phyloP scores from a whole-genome alignment of 2,888 invertebrate genomes.

The Saturnia japonica region DNA sequence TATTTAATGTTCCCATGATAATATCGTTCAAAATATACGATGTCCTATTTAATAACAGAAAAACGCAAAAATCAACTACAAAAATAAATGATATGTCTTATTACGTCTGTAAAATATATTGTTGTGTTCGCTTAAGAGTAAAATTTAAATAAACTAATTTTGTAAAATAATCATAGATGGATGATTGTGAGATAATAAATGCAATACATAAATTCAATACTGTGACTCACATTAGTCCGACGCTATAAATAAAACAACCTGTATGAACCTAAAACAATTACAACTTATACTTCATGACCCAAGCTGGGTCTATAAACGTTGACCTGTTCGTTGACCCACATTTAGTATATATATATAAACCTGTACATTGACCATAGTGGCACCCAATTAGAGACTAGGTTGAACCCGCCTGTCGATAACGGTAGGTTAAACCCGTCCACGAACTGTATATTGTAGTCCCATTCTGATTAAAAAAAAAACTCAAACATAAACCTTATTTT shows the following conservation, averaged over 20 bases:
- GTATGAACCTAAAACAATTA: background rate
- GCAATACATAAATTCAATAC: background rate
- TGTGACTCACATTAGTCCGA: background rate
- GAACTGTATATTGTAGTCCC: background rate
- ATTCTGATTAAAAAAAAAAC: background rate
- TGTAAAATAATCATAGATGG: no score
- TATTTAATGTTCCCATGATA: no score
- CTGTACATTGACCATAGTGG: constrained; percentile 22
- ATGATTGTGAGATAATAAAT: no score
- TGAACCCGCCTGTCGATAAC: constrained; percentile 35
- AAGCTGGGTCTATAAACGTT: background rate
- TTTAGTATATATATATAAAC: background rate
- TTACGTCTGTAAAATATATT: background rate
- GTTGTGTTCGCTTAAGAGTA: background rate
- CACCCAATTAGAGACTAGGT: constrained; percentile 41
- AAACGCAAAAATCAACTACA: no score
- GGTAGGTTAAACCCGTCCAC: constrained; percentile 35
- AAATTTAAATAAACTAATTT: background rate
- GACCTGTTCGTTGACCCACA: background rate
- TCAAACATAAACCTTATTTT: background rate
- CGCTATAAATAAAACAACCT: background rate
- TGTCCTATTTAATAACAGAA: no score
- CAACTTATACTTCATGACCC: background rate
- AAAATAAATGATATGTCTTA: no score
- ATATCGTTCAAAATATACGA: no score